Base-by-base conservation (phyloP, 2,797 vertebrate genomes). In the Borostomias antarcticus region DNA sequence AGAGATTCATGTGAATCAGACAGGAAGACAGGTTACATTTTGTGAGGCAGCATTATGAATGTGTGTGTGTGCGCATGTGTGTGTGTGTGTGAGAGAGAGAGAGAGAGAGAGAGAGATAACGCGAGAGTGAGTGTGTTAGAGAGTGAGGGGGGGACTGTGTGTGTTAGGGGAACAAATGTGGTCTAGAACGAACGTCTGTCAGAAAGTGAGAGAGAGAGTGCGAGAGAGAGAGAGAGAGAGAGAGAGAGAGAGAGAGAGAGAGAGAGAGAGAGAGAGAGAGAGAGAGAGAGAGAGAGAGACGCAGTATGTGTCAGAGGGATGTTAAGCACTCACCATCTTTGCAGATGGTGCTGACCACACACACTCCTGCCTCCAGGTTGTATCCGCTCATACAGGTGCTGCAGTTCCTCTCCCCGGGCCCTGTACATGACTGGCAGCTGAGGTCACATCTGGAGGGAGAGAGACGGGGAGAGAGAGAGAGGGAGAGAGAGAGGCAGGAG, bases 321-420 rank as follows among this genome's bases (percentile, higher is more conserved):
- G 80, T 82, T 67, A 59, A 85, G 47, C 62, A 94, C 96, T 98
- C 91, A 98, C 97, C 97, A 94, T 99, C 97, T 92, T 98, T 98
- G 92, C 97, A 99, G 83, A 99, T 93, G 62, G 96, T 95, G 89
- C 96, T 97, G 86, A 97, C 86, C 63, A 96, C 89, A 74, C 98
- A 99, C 76, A 89, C 84, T 71, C 95, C 95, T 7, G 87, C 89
- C 87, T 99, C 97, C 79, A 98, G 89, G 82, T 97, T 95, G 80
- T 98, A 98, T 54, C 96, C 95, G 7, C 83, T 95, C 73, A 92
- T 91, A 75, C 98, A 99, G 86, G 90, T 94, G 2, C 95, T 98
- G 81, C 98, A 99, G 91, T 98, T 98, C 80, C 89, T 94, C 50
- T 97, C 96, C 50, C 97, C 96, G 0, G 95, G 93, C n/a, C 97